Percentiles rank a stretch among this genome's conserved stretches.
Conservation (phyloP, 2,797 vertebrate species). For the Columba guinea region DNA sequence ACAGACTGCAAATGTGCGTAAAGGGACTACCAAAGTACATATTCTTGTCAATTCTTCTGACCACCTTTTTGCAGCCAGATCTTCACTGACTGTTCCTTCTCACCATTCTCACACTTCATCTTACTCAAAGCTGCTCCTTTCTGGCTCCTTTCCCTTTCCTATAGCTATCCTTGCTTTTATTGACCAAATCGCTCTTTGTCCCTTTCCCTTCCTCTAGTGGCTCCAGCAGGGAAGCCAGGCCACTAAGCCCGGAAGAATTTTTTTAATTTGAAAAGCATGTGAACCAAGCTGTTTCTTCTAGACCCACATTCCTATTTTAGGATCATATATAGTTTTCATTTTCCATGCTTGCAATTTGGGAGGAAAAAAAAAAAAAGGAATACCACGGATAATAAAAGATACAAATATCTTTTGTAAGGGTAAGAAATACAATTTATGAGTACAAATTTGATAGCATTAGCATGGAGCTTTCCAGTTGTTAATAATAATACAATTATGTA, state of each 20-base stretch:
- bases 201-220: background rate
- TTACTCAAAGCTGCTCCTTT: background rate
- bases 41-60: background rate
- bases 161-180: background rate
- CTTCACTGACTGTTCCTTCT: background rate
- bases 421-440: background rate
- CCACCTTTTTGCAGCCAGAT: background rate
- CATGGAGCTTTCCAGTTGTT: background rate
- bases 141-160: background rate
- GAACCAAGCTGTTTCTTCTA: background rate
- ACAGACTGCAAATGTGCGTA: background rate
- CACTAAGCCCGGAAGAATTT: background rate
- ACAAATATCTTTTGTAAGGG: background rate
- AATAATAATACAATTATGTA: background rate
- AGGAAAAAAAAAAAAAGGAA: background rate
- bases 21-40: background rate
- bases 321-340: background rate
- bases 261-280: background rate
- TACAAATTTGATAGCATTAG: background rate
- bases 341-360: background rate
- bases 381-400: background rate
- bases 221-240: background rate
- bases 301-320: background rate
- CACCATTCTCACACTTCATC: background rate
- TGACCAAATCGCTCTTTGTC: background rate